A percentile compares a stretch with the other conserved stretches of the same genome.
These are phyloP conservation scores for Gymnocypris eckloni DNA, from an alignment of 2,797 vertebrate genomes.

Conservation along the genomic window DNA sequence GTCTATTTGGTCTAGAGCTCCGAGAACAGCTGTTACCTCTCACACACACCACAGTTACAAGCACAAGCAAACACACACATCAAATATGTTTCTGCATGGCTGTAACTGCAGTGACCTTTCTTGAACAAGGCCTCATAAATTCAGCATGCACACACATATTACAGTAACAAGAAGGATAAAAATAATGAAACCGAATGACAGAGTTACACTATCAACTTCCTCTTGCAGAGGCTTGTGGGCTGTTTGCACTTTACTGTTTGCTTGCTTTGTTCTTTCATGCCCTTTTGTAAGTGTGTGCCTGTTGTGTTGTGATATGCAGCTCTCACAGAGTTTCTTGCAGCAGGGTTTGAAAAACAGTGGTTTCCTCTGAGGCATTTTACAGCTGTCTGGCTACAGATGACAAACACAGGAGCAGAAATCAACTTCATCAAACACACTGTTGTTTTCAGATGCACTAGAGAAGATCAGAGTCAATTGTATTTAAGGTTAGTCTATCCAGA, in stretches of 20 bases:
- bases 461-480: background rate
- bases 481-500: background rate
- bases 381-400: background rate
- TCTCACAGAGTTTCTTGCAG: slow-evolving; percentile 4
- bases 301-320: slow-evolving; percentile 2
- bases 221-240: background rate
- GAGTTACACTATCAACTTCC: slow-evolving; percentile 10
- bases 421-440: background rate
- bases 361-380: slow-evolving; percentile 30
- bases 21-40: slow-evolving; percentile 42
- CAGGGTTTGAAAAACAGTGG: background rate
- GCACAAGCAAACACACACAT: background rate
- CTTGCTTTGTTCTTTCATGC: slow-evolving; percentile 23
- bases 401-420: background rate
- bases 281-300: background rate
- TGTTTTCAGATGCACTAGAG: background rate
- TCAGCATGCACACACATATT: background rate
- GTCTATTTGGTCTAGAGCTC: slow-evolving; percentile 13
- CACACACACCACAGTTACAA: background rate
- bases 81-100: slow-evolving; percentile 8
- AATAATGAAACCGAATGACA: slow-evolving; percentile 17
- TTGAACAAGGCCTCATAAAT: slow-evolving; percentile 2
- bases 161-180: background rate
- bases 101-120: slow-evolving; percentile 18
- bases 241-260: background rate